These are phyloP conservation scores for Naja naja DNA, from an alignment of 2,113 vertebrate species.

Conservation along the genomic window DNA sequence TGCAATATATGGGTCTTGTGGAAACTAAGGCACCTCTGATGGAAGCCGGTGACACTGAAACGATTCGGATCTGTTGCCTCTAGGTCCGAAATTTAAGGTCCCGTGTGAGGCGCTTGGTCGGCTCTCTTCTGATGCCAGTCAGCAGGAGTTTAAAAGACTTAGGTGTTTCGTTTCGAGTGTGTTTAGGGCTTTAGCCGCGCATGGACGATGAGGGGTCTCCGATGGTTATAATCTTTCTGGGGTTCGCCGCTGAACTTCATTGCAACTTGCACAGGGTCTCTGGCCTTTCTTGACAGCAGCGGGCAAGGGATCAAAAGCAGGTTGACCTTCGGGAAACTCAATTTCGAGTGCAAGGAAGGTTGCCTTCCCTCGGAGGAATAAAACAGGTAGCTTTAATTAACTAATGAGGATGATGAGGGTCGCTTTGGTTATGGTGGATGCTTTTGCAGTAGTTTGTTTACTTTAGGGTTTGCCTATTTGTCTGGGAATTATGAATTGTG, in stretches of 20 bases:
- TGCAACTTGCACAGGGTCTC: constrained; percentile 15
- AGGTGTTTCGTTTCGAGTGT: not conserved
- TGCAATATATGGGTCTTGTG: not conserved
- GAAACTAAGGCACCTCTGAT: not conserved
- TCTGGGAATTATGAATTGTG: not conserved
- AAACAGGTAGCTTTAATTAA: constrained; percentile 2
- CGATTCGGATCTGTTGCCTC: not conserved
- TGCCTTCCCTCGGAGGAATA: not conserved
- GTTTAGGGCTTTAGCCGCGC: not conserved
- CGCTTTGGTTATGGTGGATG: not conserved
- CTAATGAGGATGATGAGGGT: not conserved
- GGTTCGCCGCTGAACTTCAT: not conserved
- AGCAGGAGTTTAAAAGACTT: not conserved
- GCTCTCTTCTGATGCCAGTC: not conserved
- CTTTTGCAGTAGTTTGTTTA: not conserved
- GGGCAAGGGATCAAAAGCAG: constrained; percentile 3
- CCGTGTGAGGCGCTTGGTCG: not conserved
- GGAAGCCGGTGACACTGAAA: not conserved
- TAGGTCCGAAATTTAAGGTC: not conserved
- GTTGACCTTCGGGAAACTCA: constrained; percentile 28
- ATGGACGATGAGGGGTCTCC: not conserved
- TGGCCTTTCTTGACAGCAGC: not conserved
- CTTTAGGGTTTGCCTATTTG: not conserved
- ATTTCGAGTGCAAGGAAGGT: constrained; percentile 14
- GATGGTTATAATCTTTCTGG: not conserved